phyloP scores from a whole-genome alignment of 2,888 invertebrate genomes.

The Stenodema calcarata region DNA sequence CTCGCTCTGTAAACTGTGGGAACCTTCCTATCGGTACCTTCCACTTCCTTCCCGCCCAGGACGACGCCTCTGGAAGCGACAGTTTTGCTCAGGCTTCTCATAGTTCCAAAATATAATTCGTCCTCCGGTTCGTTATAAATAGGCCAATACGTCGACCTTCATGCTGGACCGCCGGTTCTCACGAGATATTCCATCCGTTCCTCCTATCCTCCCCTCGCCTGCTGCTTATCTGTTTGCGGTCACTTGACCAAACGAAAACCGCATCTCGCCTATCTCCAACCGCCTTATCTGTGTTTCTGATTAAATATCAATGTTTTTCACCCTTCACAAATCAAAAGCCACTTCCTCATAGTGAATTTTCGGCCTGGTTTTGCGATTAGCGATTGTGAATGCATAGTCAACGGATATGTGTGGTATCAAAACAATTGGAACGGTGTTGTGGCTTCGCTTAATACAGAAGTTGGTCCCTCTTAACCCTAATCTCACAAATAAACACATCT shows the following conservation, averaged over 20 bases:
- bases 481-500: no score
- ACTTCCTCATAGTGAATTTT: background rate
- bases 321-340: background rate
- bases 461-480: no score
- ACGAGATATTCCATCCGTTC: conserved; percentile 9
- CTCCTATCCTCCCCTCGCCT: background rate
- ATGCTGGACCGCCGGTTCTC: background rate
- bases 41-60: background rate
- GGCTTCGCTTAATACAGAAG: no score
- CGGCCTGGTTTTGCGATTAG: background rate
- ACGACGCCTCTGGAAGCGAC: background rate
- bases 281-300: background rate
- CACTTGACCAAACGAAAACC: background rate
- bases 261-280: background rate
- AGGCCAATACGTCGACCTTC: conserved; percentile 5
- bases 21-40: conserved; percentile 10
- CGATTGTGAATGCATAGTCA: background rate
- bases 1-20: conserved; percentile 9
- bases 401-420: no score
- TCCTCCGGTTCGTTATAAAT: background rate
- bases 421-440: no score
- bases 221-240: background rate
- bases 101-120: background rate
- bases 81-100: background rate
- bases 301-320: background rate